Conservation (phyloP, 1,140 invertebrate species). For the Hyphantria cunea region DNA sequence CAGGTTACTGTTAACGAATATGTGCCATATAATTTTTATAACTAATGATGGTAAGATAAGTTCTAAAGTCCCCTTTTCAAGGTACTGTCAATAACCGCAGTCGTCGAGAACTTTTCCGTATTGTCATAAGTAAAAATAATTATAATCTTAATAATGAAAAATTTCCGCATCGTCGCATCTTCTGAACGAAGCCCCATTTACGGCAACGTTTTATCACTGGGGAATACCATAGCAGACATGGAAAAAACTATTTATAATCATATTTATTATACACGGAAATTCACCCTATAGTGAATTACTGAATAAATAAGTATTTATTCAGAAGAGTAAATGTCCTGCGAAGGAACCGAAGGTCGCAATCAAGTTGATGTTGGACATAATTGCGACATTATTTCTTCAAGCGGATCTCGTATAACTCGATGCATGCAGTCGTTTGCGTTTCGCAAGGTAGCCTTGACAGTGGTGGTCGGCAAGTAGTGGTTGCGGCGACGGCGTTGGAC, state of each 20-base stretch:
- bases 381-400: conserved; percentile 62
- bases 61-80: conserved; percentile 12
- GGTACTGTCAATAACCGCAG: conserved; percentile 22
- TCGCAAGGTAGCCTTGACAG: conserved; percentile 76
- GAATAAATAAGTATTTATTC: conserved; percentile 11
- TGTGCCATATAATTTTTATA: not conserved
- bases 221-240: conserved; percentile 13
- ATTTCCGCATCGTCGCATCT: conserved; percentile 17
- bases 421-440: conserved; percentile 46
- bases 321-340: conserved; percentile 25
- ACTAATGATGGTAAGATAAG: not conserved
- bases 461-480: conserved; percentile 57
- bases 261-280: conserved; percentile 21
- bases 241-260: conserved; percentile 3
- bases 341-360: conserved; percentile 35
- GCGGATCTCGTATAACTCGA: conserved; percentile 48
- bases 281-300: not conserved
- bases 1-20: not conserved
- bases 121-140: conserved; percentile 4
- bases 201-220: conserved; percentile 2
- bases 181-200: conserved; percentile 7
- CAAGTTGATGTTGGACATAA: conserved; percentile 24
- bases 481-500: conserved; percentile 42
- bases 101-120: conserved; percentile 11
- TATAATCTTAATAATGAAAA: conserved; percentile 1